Conservation (phyloP, 2,797 vertebrate species). For the Tolypeutes matacus region DNA sequence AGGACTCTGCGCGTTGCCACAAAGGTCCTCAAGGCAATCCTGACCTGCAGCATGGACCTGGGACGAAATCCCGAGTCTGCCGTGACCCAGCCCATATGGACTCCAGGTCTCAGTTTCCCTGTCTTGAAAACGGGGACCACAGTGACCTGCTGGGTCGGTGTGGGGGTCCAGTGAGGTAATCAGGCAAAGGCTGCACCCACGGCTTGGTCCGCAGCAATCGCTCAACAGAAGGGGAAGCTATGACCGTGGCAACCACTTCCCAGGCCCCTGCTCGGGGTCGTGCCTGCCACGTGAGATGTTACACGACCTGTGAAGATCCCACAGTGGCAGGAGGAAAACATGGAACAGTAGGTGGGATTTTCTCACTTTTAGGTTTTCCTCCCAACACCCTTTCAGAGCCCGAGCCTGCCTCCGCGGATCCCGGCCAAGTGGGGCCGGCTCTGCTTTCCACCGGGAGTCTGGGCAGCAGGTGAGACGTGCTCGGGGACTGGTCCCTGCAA, state of each 20-base stretch:
- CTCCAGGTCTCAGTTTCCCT: not conserved
- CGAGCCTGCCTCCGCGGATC: not conserved
- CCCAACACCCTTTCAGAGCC: not conserved
- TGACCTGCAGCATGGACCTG: not conserved
- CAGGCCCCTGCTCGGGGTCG: fast-evolving
- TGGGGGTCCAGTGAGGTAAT: not conserved
- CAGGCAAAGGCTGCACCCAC: not conserved
- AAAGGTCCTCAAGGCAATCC: not conserved
- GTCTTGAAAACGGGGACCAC: not conserved
- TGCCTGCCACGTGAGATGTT: not conserved
- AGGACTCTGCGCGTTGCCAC: fast-evolving
- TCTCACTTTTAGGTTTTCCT: not conserved
- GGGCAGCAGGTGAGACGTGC: not conserved
- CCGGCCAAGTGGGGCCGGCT: fast-evolving
- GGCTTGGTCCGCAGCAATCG: not conserved
- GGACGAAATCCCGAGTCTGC: not conserved
- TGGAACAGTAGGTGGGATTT: not conserved
- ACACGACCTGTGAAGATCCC: not conserved
- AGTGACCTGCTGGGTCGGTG: not conserved
- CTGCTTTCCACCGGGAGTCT: fast-evolving
- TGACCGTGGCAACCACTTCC: not conserved
- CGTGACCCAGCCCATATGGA: not conserved
- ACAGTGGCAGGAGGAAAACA: not conserved
- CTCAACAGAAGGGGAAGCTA: not conserved
- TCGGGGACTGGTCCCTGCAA: not conserved